Evolutionary conservation across 2,888 invertebrate genomes (phyloP), one percentile per base, ranked within the genome.

Genomic region (Aporophyla lueneburgensis): DNA sequence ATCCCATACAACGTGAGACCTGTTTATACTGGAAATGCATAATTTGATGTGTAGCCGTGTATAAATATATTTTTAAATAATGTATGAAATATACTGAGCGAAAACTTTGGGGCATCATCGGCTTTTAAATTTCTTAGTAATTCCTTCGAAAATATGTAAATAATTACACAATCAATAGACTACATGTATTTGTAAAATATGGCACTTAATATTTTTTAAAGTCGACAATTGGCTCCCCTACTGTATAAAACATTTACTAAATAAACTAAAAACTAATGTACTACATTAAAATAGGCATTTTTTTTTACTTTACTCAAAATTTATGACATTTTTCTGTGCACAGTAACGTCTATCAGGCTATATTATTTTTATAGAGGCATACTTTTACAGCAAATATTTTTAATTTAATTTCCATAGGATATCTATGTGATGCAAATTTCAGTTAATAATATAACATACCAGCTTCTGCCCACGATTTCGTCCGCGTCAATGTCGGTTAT

Each of bases 241-340:
- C 21, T 19, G 4, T n/a, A 1, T 59, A 53, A 62, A 67, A 65
- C 10, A 27, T 66, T 21, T 46, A 65, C 6, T 16, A 27, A 33
- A 16, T 40, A 21, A 6, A 33, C 33, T 63, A 62, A 16, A 56
- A 51, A 63, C 65, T 69, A 70, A 53, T 81, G 62, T 76, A 81
- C 81, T 80, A 51, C 10, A 40, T 71, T 54, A 53, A 78, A 46
- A 71, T 78, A 82, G 71, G 72, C 65, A 27, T 54, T 33, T 19
- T 63, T 66, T 14, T 0, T 49, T 21, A 49, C 19, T 65, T 4
- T 19, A 65, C 19, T 21, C 4, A 65, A 65, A 66, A 21, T 2
- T 14, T 21, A 27, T 7, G 49, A 14, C 0, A 21, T 49, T 46
- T 27, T 21, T 66, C 12, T 49, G 24, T 46, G 65, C 12, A 19